These are phyloP conservation scores for Porites evermanni DNA, from an alignment of 92 coral and sea anemone species.

Conservation along the genomic window DNA sequence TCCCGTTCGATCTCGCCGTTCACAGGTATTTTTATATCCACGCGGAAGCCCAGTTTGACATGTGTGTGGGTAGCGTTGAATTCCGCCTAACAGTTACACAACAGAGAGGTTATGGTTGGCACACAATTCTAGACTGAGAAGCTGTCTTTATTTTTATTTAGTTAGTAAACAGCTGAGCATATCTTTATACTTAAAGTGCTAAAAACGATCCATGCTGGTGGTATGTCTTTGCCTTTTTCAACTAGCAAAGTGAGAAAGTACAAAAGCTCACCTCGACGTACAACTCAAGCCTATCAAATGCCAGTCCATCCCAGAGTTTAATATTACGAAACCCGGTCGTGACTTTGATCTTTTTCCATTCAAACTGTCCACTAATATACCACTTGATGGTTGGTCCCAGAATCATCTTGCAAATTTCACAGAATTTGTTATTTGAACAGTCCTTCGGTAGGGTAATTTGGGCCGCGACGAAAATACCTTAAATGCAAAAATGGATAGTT, in stretches of 20 bases:
- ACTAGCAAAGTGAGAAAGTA: background rate
- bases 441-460: conserved; percentile 90
- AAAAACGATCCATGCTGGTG: too few species aligned
- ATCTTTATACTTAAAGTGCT: too few species aligned
- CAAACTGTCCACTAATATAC: conserved; percentile 83
- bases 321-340: conserved; percentile 82
- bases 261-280: conserved; percentile 81
- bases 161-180: too few species aligned
- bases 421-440: conserved; percentile 89
- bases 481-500: background rate
- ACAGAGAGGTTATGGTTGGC: background rate
- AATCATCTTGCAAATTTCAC: conserved; percentile 87
- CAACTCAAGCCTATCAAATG: conserved; percentile 80
- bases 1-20: conserved; percentile 93
- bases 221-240: background rate
- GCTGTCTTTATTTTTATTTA: too few species aligned
- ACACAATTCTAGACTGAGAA: too few species aligned
- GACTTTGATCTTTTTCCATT: conserved; percentile 81
- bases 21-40: conserved; percentile 92
- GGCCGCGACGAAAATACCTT: conserved; percentile 83
- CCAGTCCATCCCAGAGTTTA: conserved; percentile 78
- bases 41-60: conserved; percentile 86
- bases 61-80: conserved; percentile 75
- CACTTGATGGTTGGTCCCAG: conserved; percentile 85
- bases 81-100: conserved; percentile 67